Conservation (phyloP, 2,888 invertebrate genomes). For the Leptopilina drosophilae region DNA sequence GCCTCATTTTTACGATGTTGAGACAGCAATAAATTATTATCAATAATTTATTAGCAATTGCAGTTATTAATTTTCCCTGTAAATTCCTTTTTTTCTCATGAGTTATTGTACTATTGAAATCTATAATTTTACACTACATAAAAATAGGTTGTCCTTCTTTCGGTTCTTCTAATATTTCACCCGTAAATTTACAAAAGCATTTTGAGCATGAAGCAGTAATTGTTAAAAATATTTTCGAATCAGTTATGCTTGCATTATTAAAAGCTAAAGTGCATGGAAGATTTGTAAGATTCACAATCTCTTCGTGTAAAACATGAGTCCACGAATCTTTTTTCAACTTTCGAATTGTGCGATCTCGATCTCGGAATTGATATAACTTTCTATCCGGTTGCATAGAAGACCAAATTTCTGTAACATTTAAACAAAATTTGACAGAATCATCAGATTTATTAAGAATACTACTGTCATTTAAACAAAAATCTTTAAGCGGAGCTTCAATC, state of each 20-base stretch:
- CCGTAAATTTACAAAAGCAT: background rate
- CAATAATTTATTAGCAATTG: background rate
- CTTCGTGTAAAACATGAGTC: background rate
- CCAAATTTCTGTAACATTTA: slow-evolving; percentile 11
- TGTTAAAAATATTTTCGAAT: background rate
- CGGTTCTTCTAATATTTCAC: background rate
- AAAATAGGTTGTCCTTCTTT: background rate
- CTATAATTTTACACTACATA: background rate
- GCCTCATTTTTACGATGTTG: background rate
- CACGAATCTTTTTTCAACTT: background rate
- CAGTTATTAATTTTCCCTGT: background rate
- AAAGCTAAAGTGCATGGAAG: background rate
- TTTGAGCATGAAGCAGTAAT: background rate
- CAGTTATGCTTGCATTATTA: background rate
- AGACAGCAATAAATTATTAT: background rate
- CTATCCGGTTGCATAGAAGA: background rate
- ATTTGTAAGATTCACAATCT: background rate
- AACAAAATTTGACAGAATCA: background rate
- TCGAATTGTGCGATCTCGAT: background rate
- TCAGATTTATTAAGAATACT: background rate
- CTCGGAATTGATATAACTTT: background rate
- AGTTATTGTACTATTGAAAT: background rate
- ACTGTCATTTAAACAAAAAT: background rate
- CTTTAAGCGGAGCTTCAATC: background rate
- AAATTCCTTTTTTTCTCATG: background rate